Base-by-base conservation (phyloP, 1,140 invertebrate species). In the Plutomurus gul region DNA sequence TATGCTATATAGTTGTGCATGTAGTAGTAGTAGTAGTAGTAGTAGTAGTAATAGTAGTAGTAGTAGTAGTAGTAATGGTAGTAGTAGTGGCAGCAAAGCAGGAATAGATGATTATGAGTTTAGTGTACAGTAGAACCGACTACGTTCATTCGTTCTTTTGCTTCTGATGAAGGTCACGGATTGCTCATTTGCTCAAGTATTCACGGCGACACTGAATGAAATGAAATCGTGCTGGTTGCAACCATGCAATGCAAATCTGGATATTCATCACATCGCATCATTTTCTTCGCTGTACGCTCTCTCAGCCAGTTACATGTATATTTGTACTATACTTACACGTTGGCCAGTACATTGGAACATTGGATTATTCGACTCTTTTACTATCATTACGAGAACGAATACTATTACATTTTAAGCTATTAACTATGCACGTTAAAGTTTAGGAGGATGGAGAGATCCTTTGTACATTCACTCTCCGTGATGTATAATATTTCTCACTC, bases 141-240 rank as follows among this genome's bases (percentile, higher is more conserved):
- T 39, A n/a, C 51, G 37, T 77, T 39, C 60, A 70, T 77, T 51
- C 56, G 25, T 40, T 49, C 46, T 71, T 36, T 39, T 30, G 27
- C 40, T 77, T 71, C 56, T 40, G 30, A 77, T 77, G 75, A 77
- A 77, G 75, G 75, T 77, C 75, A 77, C 75, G 47, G 46, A 70
- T 77, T 77, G 75, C 75, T 40, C 47, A 77, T 77, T 77, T 77
- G 36, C 37, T 56, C 75, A 40, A 56, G 37, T 51, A 77, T 56
- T 70, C 75, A 76, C 40, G 30, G 36, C 56, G 56, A 65, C 27
- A 39, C 37, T 46, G 40, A 73, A 73, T 73, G 70, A 73, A 73
- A 73, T 73, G 70, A 46, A 73, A 73, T 73, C 70, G 70, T 73
- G 70, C 70, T 73, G 70, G 37, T 73, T 43, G 70, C 36, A 73